These are phyloP conservation scores for Scolopax bukidnonensis DNA, from an alignment of 2,797 vertebrate genomes.

Conservation along the genomic window DNA sequence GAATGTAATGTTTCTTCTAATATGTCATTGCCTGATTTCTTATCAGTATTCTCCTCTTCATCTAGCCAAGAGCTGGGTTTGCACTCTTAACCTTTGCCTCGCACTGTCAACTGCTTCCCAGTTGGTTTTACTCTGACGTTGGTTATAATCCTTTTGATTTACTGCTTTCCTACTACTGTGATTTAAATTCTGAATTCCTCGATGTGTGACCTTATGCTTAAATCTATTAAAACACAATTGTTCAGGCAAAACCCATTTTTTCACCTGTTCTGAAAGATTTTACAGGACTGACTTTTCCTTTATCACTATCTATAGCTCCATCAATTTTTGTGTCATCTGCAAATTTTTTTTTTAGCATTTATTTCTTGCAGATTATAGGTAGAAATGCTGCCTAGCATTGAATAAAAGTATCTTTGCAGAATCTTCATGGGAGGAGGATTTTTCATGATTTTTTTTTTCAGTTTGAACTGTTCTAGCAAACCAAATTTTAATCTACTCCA, in stretches of 20 bases:
- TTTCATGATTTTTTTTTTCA: not conserved
- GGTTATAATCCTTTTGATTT: conserved; percentile 3
- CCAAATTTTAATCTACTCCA: not conserved
- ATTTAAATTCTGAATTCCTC: conserved; percentile 1
- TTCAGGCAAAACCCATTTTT: not conserved
- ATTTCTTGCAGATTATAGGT: not conserved
- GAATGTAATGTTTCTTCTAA: not conserved
- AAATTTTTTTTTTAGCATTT: not conserved
- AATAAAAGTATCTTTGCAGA: not conserved
- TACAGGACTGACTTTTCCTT: not conserved
- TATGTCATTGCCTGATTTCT: not conserved
- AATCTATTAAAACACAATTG: not conserved
- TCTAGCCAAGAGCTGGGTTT: not conserved
- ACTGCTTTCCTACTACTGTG: not conserved
- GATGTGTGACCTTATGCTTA: not conserved
- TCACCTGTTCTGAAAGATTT: conserved; percentile 13
- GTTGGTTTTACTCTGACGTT: not conserved
- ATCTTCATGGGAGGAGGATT: not conserved
- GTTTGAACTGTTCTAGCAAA: not conserved
- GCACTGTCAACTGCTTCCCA: not conserved
- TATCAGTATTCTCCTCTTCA: not conserved
- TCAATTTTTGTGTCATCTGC: conserved; percentile 30
- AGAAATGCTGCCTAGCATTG: not conserved
- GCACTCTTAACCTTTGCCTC: not conserved
- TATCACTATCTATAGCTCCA: not conserved